phyloP scores from a whole-genome alignment of 2,113 vertebrate genomes.

The Setophaga coronata region DNA sequence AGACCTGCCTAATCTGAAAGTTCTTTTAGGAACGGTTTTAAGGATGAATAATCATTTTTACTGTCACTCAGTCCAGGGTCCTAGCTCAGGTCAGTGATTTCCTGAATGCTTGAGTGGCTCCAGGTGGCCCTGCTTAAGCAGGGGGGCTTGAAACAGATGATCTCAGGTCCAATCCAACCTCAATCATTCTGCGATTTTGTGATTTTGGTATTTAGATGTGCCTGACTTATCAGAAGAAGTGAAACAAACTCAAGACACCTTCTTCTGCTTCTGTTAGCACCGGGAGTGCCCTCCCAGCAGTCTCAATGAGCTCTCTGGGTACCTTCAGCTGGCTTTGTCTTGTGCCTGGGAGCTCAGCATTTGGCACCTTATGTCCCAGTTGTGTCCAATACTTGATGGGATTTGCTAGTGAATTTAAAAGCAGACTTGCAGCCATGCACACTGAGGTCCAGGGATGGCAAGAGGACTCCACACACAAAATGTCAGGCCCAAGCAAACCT shows the following conservation, averaged over 20 bases:
- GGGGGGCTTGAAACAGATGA: not conserved
- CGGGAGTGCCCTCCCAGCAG: not conserved
- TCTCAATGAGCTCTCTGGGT: not conserved
- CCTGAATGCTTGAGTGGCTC: not conserved
- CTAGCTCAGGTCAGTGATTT: not conserved
- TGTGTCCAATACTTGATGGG: too few species aligned
- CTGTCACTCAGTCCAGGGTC: not conserved
- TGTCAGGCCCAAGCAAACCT: not conserved
- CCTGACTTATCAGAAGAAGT: not conserved
- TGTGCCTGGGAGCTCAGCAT: not conserved
- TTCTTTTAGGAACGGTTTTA: not conserved
- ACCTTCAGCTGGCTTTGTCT: not conserved
- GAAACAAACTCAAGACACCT: not conserved
- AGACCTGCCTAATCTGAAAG: not conserved
- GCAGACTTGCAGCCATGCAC: not conserved
- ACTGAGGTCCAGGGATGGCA: not conserved
- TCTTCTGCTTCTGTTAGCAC: not conserved
- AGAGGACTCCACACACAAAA: not conserved
- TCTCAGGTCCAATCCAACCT: not conserved
- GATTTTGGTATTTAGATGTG: not conserved
- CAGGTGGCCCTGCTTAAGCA: not conserved
- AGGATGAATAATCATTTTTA: not conserved
- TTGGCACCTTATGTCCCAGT: not conserved
- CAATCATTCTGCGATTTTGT: not conserved
- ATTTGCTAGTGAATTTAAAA: not conserved